Percentiles rank a stretch among this genome's conserved stretches.
Conservation (phyloP, 2,888 invertebrate species). For the Meliscaeva auricollis region DNA sequence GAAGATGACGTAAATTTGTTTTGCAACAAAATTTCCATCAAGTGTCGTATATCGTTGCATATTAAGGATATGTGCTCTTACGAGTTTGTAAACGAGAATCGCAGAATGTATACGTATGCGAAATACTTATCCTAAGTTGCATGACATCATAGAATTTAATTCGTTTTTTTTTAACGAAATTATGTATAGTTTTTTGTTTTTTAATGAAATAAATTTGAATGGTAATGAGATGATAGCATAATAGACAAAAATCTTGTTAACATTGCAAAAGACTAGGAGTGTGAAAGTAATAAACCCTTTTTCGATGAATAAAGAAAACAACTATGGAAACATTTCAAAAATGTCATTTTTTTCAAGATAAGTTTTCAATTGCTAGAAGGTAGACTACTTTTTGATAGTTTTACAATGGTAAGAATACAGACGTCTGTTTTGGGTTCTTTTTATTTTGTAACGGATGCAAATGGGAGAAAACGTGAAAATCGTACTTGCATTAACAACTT, state of each 20-base stretch:
- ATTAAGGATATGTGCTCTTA: constrained; percentile 9
- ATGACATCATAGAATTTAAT: constrained; percentile 15
- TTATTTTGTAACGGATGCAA: too few species aligned
- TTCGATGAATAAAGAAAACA: background rate
- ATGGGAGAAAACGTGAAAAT: too few species aligned
- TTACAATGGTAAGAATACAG: too few species aligned
- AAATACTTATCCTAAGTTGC: background rate
- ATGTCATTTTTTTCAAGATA: too few species aligned
- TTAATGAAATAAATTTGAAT: constrained; percentile 7
- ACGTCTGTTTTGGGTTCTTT: too few species aligned
- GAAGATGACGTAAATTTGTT: constrained; percentile 55
- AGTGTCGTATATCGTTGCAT: constrained; percentile 16
- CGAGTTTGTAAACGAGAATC: too few species aligned
- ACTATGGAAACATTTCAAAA: too few species aligned
- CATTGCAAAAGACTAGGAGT: background rate
- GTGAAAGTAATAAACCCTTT: background rate
- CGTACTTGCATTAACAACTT: too few species aligned
- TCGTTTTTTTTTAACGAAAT: constrained; percentile 8
- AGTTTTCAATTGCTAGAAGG: too few species aligned
- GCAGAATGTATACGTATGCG: background rate
- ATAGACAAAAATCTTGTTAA: constrained; percentile 10
- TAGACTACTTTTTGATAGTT: too few species aligned
- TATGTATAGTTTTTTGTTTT: background rate
- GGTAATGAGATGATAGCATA: background rate
- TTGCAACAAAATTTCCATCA: constrained; percentile 7